These are phyloP conservation scores for Cossypha heuglini DNA, from an alignment of 2,797 vertebrate species.

Conservation along the genomic window DNA sequence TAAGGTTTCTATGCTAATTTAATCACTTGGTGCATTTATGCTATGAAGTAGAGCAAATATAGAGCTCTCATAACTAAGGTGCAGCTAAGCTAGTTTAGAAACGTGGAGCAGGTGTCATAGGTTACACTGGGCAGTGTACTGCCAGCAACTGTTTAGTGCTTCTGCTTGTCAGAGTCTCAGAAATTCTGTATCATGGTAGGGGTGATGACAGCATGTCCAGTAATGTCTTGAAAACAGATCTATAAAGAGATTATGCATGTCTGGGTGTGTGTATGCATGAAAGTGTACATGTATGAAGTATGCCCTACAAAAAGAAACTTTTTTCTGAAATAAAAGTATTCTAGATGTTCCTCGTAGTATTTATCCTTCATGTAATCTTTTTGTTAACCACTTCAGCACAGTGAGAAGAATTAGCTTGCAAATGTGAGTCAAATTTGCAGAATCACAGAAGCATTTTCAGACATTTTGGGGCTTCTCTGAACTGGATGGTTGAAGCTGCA, in stretches of 20 bases:
- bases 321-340: neutral
- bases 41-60: neutral
- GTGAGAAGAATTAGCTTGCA: neutral
- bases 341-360: neutral
- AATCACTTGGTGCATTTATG: neutral
- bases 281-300: neutral
- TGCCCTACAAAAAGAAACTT: neutral
- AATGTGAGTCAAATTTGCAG: neutral
- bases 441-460: neutral
- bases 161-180: neutral
- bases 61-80: neutral
- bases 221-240: neutral
- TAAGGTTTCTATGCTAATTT: neutral
- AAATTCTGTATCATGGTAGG: fast-evolving
- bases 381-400: neutral
- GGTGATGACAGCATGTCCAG: neutral
- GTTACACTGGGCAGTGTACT: neutral
- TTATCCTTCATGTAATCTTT: neutral
- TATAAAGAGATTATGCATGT: neutral
- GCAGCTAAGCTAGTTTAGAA: neutral
- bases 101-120: neutral
- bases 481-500: neutral
- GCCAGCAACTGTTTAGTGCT: neutral
- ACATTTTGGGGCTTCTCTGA: neutral
- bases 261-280: too few relatives aligned